Conservation (phyloP, 2,888 invertebrate species). For the Erebia ligea region DNA sequence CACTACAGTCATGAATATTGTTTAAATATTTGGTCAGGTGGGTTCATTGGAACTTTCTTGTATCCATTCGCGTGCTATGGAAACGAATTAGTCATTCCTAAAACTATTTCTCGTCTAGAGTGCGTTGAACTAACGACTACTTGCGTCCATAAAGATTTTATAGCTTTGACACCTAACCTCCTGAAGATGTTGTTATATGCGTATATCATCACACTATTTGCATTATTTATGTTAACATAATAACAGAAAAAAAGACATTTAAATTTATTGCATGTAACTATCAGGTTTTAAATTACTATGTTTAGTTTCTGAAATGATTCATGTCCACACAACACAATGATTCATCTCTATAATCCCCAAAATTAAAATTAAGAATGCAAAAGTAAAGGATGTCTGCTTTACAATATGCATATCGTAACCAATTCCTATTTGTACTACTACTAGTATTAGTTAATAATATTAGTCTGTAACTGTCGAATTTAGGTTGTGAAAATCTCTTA, state of each 20-base stretch:
- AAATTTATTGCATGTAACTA: not conserved
- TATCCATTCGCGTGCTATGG: constrained; percentile 31
- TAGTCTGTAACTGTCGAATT: no score
- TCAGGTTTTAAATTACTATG: not conserved
- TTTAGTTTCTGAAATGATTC: not conserved
- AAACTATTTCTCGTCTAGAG: constrained; percentile 48
- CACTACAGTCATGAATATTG: not conserved
- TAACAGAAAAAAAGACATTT: not conserved
- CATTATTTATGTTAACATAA: not conserved
- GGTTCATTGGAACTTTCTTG: constrained; percentile 26
- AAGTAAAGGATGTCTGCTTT: not conserved
- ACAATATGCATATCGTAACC: no score
- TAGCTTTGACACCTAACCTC: constrained; percentile 27
- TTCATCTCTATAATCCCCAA: not conserved
- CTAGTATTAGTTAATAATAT: no score
- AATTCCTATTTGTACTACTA: no score
- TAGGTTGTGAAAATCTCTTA: no score
- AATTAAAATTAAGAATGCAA: not conserved
- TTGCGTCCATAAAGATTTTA: constrained; percentile 29
- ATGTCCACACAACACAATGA: not conserved
- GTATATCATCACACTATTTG: not conserved
- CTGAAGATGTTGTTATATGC: constrained; percentile 1
- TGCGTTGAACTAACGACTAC: constrained; percentile 33
- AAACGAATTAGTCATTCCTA: constrained; percentile 62
- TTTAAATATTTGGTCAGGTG: constrained; percentile 25